A percentile compares a stretch with the other conserved stretches of the same genome.
Conservation (phyloP, 2,113 vertebrate genomes). For the Silurus meridionalis region DNA sequence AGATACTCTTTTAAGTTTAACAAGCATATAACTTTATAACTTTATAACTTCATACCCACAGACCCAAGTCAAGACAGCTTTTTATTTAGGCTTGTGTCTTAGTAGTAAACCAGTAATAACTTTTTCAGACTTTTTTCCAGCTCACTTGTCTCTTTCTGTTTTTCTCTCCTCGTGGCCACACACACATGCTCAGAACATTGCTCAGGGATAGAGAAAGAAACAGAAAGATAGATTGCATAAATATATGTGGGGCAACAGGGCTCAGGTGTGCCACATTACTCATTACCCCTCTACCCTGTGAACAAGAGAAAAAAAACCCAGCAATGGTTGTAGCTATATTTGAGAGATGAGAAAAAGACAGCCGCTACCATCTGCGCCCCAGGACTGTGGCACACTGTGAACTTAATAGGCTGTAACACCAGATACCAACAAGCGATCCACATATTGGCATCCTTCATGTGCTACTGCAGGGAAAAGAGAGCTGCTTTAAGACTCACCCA, state of each 20-base stretch:
- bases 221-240: slow-evolving; percentile 16
- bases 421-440: slow-evolving; percentile 25
- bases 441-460: slow-evolving; percentile 11
- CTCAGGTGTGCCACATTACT: slow-evolving; percentile 10
- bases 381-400: background rate
- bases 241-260: slow-evolving; percentile 7
- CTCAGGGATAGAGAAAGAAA: background rate
- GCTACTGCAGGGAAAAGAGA: background rate
- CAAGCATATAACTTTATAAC: background rate
- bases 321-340: slow-evolving; percentile 15
- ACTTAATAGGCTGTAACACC: slow-evolving; percentile 33
- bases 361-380: slow-evolving; percentile 2
- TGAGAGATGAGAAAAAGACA: slow-evolving; percentile 4
- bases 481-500: slow-evolving; percentile 12
- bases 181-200: background rate
- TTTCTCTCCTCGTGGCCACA: background rate
- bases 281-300: background rate
- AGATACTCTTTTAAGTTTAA: background rate
- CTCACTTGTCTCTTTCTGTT: background rate
- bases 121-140: background rate
- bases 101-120: background rate
- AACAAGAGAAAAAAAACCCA: background rate
- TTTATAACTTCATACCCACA: no score
- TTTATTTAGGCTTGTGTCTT: background rate
- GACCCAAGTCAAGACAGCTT: background rate